Percentiles rank a stretch among this genome's conserved stretches.
These are phyloP conservation scores for Ahaetulla prasina DNA, from an alignment of 2,113 vertebrate genomes.

Conservation along the genomic window DNA sequence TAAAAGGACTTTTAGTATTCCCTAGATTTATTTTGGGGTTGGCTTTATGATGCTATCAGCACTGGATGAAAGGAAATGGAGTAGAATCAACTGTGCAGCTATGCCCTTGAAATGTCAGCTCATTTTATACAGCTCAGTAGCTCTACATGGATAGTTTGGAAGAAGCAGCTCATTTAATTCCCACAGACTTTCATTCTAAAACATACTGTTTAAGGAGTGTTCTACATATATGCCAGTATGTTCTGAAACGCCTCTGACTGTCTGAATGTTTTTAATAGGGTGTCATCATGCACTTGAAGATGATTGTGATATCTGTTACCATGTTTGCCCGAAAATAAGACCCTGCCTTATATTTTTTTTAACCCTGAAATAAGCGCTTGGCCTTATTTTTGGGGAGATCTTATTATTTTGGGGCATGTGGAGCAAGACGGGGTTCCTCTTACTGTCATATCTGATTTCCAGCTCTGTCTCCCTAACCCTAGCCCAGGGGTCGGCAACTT, in stretches of 20 bases:
- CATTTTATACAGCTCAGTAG: neutral
- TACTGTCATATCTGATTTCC: no score
- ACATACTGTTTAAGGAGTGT: neutral
- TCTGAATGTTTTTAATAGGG: neutral
- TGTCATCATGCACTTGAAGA: neutral
- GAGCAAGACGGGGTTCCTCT: no score
- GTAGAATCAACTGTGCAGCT: neutral
- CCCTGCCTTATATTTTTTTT: no score
- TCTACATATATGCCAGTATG: neutral
- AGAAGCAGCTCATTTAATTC: neutral
- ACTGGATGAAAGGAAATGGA: neutral
- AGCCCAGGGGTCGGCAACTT: no score
- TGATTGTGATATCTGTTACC: neutral
- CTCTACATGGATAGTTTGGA: neutral
- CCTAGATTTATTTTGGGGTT: neutral
- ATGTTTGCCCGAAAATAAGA: no score
- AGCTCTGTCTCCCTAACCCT: no score
- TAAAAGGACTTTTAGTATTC: neutral
- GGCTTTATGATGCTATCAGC: neutral
- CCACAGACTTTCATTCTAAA: neutral
- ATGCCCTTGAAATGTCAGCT: neutral
- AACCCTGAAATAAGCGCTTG: no score
- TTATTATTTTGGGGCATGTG: no score
- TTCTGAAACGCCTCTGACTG: neutral
- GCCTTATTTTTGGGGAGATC: no score